These are phyloP conservation scores for Polymixis flavicincta DNA, from an alignment of 2,888 invertebrate species.

Conservation along the genomic window DNA sequence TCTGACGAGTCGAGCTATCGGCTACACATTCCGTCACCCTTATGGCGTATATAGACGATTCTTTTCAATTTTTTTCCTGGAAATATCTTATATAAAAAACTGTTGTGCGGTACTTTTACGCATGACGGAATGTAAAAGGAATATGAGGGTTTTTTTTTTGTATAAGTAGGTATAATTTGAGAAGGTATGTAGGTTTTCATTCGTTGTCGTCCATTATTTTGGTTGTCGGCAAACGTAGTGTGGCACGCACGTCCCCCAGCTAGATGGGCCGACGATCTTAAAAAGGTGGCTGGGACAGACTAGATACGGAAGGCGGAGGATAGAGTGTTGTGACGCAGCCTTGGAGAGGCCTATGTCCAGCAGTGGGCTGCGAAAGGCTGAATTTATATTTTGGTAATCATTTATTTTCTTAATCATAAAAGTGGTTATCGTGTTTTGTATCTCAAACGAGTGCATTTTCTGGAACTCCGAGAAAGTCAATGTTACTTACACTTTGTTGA, in stretches of 20 bases:
- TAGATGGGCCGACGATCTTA: too few relatives aligned
- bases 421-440: background rate
- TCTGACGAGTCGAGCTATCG: conserved; percentile 9
- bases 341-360: too few relatives aligned
- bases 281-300: too few relatives aligned
- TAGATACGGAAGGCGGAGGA: too few relatives aligned
- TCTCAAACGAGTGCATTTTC: background rate
- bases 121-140: conserved; percentile 13
- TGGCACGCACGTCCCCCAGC: too few relatives aligned
- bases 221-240: too few relatives aligned
- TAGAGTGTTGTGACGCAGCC: too few relatives aligned
- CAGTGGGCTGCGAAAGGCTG: too few relatives aligned
- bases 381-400: too few relatives aligned
- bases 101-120: conserved; percentile 19
- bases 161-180: background rate
- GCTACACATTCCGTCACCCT: conserved; percentile 24
- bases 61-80: background rate
- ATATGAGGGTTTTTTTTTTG: background rate
- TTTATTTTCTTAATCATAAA: too few relatives aligned
- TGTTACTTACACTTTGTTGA: too few relatives aligned
- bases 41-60: background rate
- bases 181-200: background rate
- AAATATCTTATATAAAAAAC: background rate
- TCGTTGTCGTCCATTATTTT: background rate
- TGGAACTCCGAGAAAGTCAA: background rate